phyloP scores from a whole-genome alignment of 2,888 invertebrate genomes.

The Melinaea menophilus region DNA sequence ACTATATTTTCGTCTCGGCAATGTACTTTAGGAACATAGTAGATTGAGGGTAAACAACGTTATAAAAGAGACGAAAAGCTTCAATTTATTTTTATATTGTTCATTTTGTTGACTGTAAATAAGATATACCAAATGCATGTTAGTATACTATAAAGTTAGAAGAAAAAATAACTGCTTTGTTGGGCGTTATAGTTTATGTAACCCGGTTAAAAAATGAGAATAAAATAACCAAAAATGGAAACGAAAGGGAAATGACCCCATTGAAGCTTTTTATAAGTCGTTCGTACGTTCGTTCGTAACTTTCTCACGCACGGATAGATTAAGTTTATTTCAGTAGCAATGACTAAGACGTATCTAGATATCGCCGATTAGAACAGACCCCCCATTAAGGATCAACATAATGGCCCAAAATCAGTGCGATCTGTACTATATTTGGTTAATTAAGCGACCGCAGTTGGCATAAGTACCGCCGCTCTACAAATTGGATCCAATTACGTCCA shows the following conservation, averaged over 20 bases:
- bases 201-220: conserved; percentile 50
- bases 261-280: conserved; percentile 53
- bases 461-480: conserved; percentile 44
- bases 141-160: conserved; percentile 11
- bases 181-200: conserved; percentile 1
- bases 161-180: conserved; percentile 9
- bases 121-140: conserved; percentile 16
- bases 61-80: conserved; percentile 39
- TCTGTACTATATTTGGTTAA: conserved; percentile 47
- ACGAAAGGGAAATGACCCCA: conserved; percentile 71
- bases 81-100: conserved; percentile 31
- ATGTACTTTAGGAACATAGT: conserved; percentile 44
- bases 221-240: conserved; percentile 50
- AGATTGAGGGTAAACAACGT: conserved; percentile 55
- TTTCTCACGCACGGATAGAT: conserved; percentile 67
- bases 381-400: conserved; percentile 58
- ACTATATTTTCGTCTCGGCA: conserved; percentile 47
- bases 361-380: conserved; percentile 60
- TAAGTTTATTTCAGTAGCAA: conserved; percentile 66
- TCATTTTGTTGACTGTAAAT: conserved; percentile 28
- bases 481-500: conserved; percentile 45
- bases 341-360: conserved; percentile 56
- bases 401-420: conserved; percentile 52
- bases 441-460: conserved; percentile 41
- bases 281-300: conserved; percentile 49